Conservation (phyloP, 2,888 invertebrate genomes). For the Linnaemya tessellans region DNA sequence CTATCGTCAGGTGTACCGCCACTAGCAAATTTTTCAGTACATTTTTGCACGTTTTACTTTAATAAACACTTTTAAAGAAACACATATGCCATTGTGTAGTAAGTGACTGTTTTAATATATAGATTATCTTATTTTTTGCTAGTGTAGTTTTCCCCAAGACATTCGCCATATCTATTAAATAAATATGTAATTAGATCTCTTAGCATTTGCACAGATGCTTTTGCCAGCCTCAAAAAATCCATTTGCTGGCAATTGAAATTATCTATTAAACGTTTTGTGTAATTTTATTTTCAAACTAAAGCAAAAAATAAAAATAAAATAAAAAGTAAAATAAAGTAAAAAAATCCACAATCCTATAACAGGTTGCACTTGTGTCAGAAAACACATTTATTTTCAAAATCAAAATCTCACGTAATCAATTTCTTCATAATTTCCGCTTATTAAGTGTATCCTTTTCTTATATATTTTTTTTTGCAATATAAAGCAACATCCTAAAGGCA, state of each 20-base stretch:
- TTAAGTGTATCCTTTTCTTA: constrained; percentile 66
- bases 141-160: constrained; percentile 27
- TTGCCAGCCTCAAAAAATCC: constrained; percentile 19
- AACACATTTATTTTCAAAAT: neutral
- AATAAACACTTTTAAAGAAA: too few species aligned
- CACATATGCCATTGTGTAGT: too few species aligned
- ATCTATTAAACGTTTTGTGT: constrained; percentile 7
- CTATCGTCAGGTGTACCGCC: too few species aligned
- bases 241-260: constrained; percentile 26
- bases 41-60: too few species aligned
- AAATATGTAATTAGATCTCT: constrained; percentile 13
- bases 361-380: constrained; percentile 30
- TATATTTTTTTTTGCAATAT: neutral
- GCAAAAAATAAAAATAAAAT: neutral
- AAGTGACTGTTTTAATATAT: too few species aligned
- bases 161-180: constrained; percentile 35
- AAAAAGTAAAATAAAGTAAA: neutral
- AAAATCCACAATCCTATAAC: constrained; percentile 6
- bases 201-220: neutral
- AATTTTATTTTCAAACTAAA: constrained; percentile 27
- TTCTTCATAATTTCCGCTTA: constrained; percentile 66
- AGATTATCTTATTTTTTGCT: neutral
- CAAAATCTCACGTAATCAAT: constrained; percentile 43
- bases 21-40: too few species aligned
- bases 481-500: constrained; percentile 27